Conservation (phyloP, 1,140 invertebrate genomes). For the Calephelis nemesis region DNA sequence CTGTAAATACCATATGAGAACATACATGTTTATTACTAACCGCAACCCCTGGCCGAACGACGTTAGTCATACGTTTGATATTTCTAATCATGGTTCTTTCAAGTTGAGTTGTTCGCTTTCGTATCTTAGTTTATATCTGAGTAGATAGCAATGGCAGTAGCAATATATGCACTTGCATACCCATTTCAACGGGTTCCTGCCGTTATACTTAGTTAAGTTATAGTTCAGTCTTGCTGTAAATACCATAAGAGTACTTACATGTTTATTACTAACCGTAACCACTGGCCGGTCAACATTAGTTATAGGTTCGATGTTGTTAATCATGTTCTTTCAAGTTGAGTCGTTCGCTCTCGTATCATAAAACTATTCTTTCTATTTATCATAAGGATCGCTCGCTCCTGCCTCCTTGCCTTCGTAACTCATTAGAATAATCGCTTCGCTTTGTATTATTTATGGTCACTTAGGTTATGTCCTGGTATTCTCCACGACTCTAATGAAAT, state of each 20-base stretch:
- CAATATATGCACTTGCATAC: neutral
- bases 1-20: neutral
- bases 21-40: slow-evolving; percentile 6
- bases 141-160: too few species aligned
- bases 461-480: slow-evolving; percentile 63
- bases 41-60: neutral
- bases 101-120: slow-evolving; percentile 11
- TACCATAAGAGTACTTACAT: neutral
- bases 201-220: neutral
- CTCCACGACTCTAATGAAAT: slow-evolving; percentile 48
- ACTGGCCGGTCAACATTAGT: slow-evolving; percentile 10
- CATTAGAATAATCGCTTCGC: slow-evolving; percentile 63
- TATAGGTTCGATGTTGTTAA: slow-evolving; percentile 17
- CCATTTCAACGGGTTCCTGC: neutral
- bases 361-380: slow-evolving; percentile 23
- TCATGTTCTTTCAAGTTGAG: slow-evolving; percentile 9
- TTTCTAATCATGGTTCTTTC: slow-evolving; percentile 3
- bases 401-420: slow-evolving; percentile 63
- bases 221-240: neutral
- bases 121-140: slow-evolving; percentile 8
- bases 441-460: slow-evolving; percentile 68
- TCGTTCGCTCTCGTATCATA: slow-evolving; percentile 16
- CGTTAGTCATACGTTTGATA: slow-evolving; percentile 2
- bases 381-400: slow-evolving; percentile 42
- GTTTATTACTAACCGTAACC: slow-evolving; percentile 10